Percentiles rank a stretch among this genome's conserved stretches.
Evolutionary conservation across 2,888 invertebrate genomes (phyloP).

Genomic region (Aporophyla nigra): DNA sequence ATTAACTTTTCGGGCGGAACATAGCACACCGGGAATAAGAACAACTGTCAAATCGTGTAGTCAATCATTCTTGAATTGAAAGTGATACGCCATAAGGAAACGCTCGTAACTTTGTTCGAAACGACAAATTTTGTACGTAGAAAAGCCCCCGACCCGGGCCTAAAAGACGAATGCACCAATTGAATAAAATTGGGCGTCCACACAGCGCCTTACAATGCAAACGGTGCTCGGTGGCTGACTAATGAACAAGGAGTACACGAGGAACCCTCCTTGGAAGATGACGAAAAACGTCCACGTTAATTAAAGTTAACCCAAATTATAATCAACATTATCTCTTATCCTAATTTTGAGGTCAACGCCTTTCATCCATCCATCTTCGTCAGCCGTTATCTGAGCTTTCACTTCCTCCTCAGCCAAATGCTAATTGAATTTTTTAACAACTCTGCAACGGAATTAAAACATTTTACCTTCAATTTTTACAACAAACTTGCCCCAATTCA

Average conservation of each 20-base stretch:
- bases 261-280: not conserved
- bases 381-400: not conserved
- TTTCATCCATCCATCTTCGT: slow-evolving; percentile 7
- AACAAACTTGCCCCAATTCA: slow-evolving; percentile 5
- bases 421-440: slow-evolving; percentile 4
- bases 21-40: too few species aligned
- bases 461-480: not conserved
- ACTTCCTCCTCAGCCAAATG: not conserved
- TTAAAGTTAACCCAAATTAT: slow-evolving; percentile 21
- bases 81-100: too few species aligned
- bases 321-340: slow-evolving; percentile 1
- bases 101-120: too few species aligned
- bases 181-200: too few species aligned
- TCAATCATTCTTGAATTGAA: too few species aligned
- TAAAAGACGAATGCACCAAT: too few species aligned
- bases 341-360: not conserved
- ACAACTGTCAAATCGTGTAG: too few species aligned
- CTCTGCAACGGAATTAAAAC: too few species aligned
- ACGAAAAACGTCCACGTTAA: slow-evolving; percentile 1
- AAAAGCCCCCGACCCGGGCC: too few species aligned
- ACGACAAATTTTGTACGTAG: too few species aligned
- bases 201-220: not conserved
- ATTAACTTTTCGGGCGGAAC: too few species aligned
- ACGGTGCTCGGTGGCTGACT: not conserved
- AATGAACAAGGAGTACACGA: not conserved